Evolutionary conservation across 2,797 vertebrate species (phyloP).

Genomic region (Girardinus metallicus): DNA sequence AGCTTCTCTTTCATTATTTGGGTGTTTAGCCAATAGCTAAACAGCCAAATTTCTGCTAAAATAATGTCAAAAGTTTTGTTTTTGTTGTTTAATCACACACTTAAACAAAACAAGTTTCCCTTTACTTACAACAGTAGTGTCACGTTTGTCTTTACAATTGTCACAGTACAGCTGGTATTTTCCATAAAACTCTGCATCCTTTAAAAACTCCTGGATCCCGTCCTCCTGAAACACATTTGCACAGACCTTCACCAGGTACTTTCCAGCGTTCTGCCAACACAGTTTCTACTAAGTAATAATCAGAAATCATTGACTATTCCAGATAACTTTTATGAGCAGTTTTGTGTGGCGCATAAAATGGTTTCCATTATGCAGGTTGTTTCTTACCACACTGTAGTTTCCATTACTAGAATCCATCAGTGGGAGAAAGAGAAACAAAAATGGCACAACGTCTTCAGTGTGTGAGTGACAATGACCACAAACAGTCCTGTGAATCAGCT

Average conservation of each 20-base stretch:
- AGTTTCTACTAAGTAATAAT: background rate
- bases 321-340: background rate
- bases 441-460: background rate
- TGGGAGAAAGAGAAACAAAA: constrained; percentile 63
- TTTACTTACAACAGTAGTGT: accelerated
- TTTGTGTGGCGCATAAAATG: background rate
- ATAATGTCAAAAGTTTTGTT: background rate
- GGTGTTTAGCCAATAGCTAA: background rate
- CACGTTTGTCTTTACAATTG: accelerated
- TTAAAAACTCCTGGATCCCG: background rate
- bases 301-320: background rate
- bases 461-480: constrained; percentile 34
- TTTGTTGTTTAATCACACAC: background rate
- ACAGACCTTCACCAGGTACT: background rate
- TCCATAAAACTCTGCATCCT: background rate
- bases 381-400: constrained; percentile 61
- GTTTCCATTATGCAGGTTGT: background rate
- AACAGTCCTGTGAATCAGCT: constrained; percentile 35
- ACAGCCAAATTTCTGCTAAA: too few species aligned
- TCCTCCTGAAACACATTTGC: background rate
- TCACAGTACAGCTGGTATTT: background rate
- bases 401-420: constrained; percentile 18
- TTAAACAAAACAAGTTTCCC: background rate
- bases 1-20: background rate
- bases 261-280: background rate